Evolutionary conservation across 2,888 invertebrate species (phyloP), one percentile per base, ranked within the genome.

Genomic region (Zonitis immaculata): DNA sequence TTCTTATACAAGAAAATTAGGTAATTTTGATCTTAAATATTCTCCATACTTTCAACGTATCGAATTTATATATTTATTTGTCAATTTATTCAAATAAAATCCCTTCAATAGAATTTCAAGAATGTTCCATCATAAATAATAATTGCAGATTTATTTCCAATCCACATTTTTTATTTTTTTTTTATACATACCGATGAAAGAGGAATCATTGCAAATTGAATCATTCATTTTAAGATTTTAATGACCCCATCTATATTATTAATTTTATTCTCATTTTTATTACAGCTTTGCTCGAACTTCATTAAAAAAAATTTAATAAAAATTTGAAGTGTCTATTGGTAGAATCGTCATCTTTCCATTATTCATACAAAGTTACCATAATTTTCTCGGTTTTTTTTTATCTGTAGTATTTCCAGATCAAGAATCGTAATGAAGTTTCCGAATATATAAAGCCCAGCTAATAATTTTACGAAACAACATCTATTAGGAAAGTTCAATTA

Each of bases 1-100:
- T 48, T 54, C 49, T 50, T 26, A 57, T 49, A 42, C 44, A 55
- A n/a, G 6, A 57, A 55, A 57, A 57, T 49, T 51, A 59, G 51
- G 47, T 55, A 32, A 32, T 32, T 44, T 30, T 48, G 47, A 32
- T 22, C 39, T 44, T 30, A 39, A 16, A 35, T 9, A 35, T 35
- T 16, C 18, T 35, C 9, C 35, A 18, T 35, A 35, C 18, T 18
- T 35, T 8, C 14, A 2, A 14, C 1, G 16, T 18, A 18, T 9
- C 35, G 2, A 7, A 6, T 32, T 6, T 32, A 7, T 32, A 3
- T 32, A 1, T 32, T 8, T 32, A 32, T 32, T 32, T 32, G 32
- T 4, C 32, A 14, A 32, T 35, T 18, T 18, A 35, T 9, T 14
- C 16, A 18, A 35, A 35, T 18, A 35, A 16, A 35, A 35, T 16